These are phyloP conservation scores for Oxyura jamaicensis DNA, from an alignment of 2,113 vertebrate genomes.

Conservation along the genomic window DNA sequence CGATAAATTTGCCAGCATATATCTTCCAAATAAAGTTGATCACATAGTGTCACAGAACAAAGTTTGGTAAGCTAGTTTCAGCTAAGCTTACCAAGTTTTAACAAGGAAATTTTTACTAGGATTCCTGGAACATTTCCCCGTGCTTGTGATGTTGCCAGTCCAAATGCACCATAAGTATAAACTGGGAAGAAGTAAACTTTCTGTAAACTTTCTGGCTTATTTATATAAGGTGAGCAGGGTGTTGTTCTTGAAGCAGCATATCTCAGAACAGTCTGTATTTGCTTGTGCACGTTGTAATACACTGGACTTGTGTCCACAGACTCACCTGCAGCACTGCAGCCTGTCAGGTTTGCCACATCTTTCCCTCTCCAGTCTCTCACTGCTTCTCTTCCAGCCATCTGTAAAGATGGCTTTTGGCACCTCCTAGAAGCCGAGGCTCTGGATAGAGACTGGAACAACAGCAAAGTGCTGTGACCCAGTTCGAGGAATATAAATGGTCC, in stretches of 20 bases:
- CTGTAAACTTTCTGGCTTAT: too few species aligned
- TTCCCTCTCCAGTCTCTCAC: background rate
- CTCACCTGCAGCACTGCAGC: accelerated
- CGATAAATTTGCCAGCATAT: background rate
- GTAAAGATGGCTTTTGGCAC: background rate
- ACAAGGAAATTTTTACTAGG: background rate
- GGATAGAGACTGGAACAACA: background rate
- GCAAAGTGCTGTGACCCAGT: background rate
- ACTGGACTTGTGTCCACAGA: accelerated
- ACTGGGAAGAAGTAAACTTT: background rate
- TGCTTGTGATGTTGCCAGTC: background rate
- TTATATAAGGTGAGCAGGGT: too few species aligned
- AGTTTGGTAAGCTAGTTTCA: background rate
- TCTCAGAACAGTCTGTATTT: too few species aligned
- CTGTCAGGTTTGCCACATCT: accelerated
- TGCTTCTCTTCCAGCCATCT: background rate
- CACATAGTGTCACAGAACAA: background rate
- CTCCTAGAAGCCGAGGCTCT: background rate
- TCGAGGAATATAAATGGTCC: background rate
- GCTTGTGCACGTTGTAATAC: accelerated
- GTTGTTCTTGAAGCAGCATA: accelerated
- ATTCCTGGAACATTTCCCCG: background rate
- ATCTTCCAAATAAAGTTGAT: background rate
- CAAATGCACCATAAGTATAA: background rate
- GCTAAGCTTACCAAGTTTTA: background rate